Base-by-base conservation (phyloP, 2,113 vertebrate genomes). In the Merops nubicus region DNA sequence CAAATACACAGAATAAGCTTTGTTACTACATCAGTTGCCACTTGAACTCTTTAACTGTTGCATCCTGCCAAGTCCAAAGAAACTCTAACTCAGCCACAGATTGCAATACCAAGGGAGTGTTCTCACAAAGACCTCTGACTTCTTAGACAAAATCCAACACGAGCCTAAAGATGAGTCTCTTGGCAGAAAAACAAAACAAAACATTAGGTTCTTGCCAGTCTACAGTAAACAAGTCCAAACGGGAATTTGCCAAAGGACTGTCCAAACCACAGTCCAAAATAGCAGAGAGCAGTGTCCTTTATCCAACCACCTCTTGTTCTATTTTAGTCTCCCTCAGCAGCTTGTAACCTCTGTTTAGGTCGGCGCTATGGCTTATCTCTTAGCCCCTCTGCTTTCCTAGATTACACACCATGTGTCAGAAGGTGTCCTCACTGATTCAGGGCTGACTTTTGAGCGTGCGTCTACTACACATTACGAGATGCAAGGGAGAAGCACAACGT, bases 401-500 rank as follows among this genome's bases (percentile, higher is more conserved):
- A 67, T 17, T 7, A 54, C 81, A 19, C 48, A 20, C 1, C 0
- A 2, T 15, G 6, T n/a, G 11, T 20, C 85, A 45, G 8, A 22
- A 29, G 5, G 1, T 4, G 18, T 29, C 56, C 45, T 50, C 73
- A 1, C 3, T 1, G 43, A 63, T 14, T 13, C 1, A 23, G 9
- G 16, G 3, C 0, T 10, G 9, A 40, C 34, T 70, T 59, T n/a
- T 16, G 4, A 22, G 14, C 6, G 2, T 0, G 51, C 0, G 38
- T 40, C 73, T 36, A 15, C 54, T 17, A 31, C 3, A 2, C 5
- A 1, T 2, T 1, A 13, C 0, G 8, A 54, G 31, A 34, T 0
- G 2, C 6, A 3, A 5, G 13, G 6, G 7, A 22, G 4, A 19
- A 40, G 11, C 0, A 1, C 77, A 3, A 26, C 5, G 1, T 3